Evolutionary conservation across 2,888 invertebrate genomes (phyloP).

Genomic region (Phalera bucephala): DNA sequence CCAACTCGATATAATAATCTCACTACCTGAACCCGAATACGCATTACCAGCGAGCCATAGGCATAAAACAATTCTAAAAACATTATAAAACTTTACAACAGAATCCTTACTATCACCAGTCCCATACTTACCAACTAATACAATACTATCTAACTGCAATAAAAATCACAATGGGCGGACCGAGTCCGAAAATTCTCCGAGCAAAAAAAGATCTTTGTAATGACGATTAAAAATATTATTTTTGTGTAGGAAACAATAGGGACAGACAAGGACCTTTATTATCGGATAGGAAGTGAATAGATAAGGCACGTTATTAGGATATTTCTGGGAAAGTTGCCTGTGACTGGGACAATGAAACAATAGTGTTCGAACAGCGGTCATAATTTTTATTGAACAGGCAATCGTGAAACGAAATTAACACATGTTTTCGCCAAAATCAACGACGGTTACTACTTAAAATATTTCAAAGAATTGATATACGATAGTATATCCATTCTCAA

Average conservation of each 20-base stretch:
- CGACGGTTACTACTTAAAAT: no score
- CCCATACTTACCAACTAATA: constrained; percentile 38
- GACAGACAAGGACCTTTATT: constrained; percentile 59
- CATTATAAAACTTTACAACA: constrained; percentile 33
- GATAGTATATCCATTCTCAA: no score
- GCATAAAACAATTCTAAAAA: constrained; percentile 16
- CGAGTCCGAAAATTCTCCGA: no score
- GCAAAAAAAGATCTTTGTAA: constrained; percentile 59
- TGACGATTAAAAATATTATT: constrained; percentile 76
- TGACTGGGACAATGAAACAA: constrained; percentile 61
- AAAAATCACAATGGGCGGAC: constrained; percentile 68
- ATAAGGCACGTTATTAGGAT: constrained; percentile 61
- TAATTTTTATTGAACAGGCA: constrained; percentile 53
- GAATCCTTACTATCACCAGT: constrained; percentile 22
- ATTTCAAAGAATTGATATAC: no score
- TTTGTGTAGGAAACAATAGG: constrained; percentile 66
- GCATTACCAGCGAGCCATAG: constrained; percentile 1
- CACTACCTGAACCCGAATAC: constrained; percentile 8
- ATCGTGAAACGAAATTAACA: no score
- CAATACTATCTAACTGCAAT: constrained; percentile 54
- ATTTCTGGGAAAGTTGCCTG: constrained; percentile 60
- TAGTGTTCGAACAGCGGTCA: constrained; percentile 45
- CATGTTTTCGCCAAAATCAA: no score
- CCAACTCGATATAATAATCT: no score
- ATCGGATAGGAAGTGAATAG: constrained; percentile 77